Evolutionary conservation across 1,140 invertebrate genomes (phyloP), one percentile per base, ranked within the genome.

Genomic region (Lutraria rhynchaena): DNA sequence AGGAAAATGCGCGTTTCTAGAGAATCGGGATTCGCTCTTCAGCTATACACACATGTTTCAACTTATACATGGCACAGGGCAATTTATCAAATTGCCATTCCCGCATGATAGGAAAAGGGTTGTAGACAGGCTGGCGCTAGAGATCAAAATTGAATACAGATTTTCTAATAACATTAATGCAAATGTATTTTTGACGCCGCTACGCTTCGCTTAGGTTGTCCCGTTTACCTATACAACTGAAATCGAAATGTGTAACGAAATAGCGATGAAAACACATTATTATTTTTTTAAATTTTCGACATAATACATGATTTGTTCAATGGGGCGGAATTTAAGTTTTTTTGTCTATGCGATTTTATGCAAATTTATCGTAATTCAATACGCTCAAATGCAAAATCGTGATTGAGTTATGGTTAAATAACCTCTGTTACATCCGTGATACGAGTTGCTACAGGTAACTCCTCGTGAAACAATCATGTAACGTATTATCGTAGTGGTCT

Each of bases 121-220:
- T 58, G 15, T 29, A 55, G 76, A 80, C 76, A 57, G 22, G 11
- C 22, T 37, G 76, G 76, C 76, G 76, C 76, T 69, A 15, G 49
- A 44, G 46, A 69, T 80, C 44, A 80, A 65, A 80, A 70, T 80
- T 80, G 76, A 80, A 80, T 80, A 80, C 76, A 80, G 35, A 69
- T 80, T 69, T 80, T 80, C 35, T 51, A 80, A 80, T 57, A 60
- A 70, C 76, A 70, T 80, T 80, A 57, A 80, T 80, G 60, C 65
- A 70, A 80, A 80, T 55, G 76, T 44, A 41, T 44, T 80, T 69
- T 70, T 37, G 76, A 69, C 76, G 76, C 76, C 76, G 63, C 19
- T 58, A 31, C 29, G 63, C 33, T 49, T 67, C 44, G 49, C 58
- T 58, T 60, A 55, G n/a, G 37, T 46, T 60, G 57, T 44, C 51